Percentiles rank a stretch among this genome's conserved stretches.
phyloP scores from a whole-genome alignment of 64 coral and sea anemone species.

The Montipora sp. region DNA sequence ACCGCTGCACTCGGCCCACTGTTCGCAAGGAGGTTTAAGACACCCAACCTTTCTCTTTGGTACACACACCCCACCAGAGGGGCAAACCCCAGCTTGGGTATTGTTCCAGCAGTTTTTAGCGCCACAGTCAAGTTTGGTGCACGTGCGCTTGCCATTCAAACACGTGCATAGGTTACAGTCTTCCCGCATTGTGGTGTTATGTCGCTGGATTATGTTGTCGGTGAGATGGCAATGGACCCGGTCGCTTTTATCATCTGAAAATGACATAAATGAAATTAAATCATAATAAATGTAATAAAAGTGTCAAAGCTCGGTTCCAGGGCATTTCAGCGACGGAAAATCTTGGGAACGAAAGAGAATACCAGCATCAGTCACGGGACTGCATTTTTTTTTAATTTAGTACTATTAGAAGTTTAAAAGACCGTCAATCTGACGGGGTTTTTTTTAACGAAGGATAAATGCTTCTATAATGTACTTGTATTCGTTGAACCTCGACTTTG shows the following conservation, averaged over 20 bases:
- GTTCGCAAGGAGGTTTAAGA: constrained; percentile 77
- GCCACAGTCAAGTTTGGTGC: constrained; percentile 84
- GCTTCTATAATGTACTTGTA: no score
- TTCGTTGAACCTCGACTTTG: no score
- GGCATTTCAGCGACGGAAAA: no score
- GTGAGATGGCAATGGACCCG: constrained; percentile 2
- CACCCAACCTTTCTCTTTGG: constrained; percentile 60
- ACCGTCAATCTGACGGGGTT: no score
- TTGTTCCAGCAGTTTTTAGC: constrained; percentile 66
- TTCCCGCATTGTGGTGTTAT: constrained; percentile 71
- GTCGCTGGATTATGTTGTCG: constrained; percentile 37
- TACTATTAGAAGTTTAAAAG: no score
- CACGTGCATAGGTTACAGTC: constrained; percentile 86
- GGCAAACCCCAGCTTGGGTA: constrained; percentile 12
- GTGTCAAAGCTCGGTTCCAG: no score
- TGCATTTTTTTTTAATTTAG: no score
- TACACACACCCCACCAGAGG: constrained; percentile 50
- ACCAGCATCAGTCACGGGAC: no score
- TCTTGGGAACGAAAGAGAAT: no score
- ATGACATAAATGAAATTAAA: neutral
- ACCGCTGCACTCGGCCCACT: constrained; percentile 77
- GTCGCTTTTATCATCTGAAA: constrained; percentile 33
- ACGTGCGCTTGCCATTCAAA: constrained; percentile 30
- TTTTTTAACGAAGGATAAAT: no score
- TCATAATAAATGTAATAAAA: no score